Base-by-base conservation (phyloP, 2,888 invertebrate species). In the Gonocerus acuteangulatus region DNA sequence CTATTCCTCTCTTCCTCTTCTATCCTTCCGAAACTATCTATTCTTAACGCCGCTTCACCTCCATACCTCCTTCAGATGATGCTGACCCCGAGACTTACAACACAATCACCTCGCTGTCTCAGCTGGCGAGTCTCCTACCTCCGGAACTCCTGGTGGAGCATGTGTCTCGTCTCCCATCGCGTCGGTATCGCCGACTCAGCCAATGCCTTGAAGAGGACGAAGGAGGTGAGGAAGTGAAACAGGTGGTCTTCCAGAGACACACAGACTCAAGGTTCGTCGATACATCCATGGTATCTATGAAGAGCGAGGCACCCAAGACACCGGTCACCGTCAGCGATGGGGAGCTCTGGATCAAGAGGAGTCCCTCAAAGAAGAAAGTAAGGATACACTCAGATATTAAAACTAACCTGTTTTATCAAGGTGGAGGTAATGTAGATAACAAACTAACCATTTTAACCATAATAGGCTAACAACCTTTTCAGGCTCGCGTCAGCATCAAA, bases 151-250 rank as follows among this genome's bases (percentile, higher is more conserved):
- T 57, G 44, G 45, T 57, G 19, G 57, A 57, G 47, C 57, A 57
- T 45, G 18, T 57, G 13, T 16, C 45, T 18, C 22, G 57, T 32
- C 57, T 57, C 18, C 57, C 57, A 15, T 54, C 54, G 11, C 13
- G 54, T 3, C 32, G 47, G 19, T 16, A 59, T 1, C 59, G 64
- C 9, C 52, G 64, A 19, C 56, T 64, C 44, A 49, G 49, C 54
- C 64, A 64, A 34, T 64, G 64, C 60, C 56, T 56, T n/a, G 64
- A 64, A 51, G 62, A 61, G 36, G 62, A 62, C 16, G 64, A 62
- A 48, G 59, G 58, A 27, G 52, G 51, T 3, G 54, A 52, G 18
- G 47, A 36, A 27, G 21, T 22, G 54, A 21, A 36, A n/a, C 19
- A 21, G 18, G 39, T 11, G 7, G n/a, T 47, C 6, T 16, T 23